These are phyloP conservation scores for Pseudeuparius sepicola DNA, from an alignment of 2,888 invertebrate genomes.

Conservation along the genomic window DNA sequence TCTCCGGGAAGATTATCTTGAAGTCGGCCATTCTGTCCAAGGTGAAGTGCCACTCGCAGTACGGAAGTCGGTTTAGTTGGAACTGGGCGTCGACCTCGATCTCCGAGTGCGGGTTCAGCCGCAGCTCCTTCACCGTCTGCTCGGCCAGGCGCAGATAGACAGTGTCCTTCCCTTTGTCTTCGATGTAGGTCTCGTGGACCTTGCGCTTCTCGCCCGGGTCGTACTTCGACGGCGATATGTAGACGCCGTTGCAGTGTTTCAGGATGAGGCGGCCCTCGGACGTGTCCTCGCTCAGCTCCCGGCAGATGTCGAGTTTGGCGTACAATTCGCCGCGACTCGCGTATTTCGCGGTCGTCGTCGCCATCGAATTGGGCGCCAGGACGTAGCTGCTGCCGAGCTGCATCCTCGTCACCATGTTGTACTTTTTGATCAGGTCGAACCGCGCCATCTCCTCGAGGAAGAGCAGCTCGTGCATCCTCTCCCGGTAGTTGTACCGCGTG, in stretches of 20 bases:
- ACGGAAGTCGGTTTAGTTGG: constrained; percentile 66
- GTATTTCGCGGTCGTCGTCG: constrained; percentile 64
- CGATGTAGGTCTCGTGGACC: constrained; percentile 64
- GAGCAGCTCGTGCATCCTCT: constrained; percentile 64
- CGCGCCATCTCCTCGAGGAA: constrained; percentile 71
- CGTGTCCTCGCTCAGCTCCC: constrained; percentile 72
- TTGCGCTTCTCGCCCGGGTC: constrained; percentile 33
- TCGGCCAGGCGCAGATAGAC: constrained; percentile 61
- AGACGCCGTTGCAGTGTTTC: constrained; percentile 63
- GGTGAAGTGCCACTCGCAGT: constrained; percentile 78
- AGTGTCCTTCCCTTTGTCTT: constrained; percentile 66
- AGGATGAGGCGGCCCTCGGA: constrained; percentile 69
- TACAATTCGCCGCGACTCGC: constrained; percentile 67
- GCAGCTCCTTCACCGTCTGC: constrained; percentile 36
- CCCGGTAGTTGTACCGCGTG: constrained; percentile 59
- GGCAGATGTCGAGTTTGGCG: constrained; percentile 59
- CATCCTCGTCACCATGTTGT: constrained; percentile 56
- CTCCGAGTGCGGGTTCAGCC: constrained; percentile 45
- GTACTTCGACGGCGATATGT: constrained; percentile 31
- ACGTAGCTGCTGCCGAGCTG: constrained; percentile 58
- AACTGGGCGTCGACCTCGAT: constrained; percentile 67
- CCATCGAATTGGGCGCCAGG: constrained; percentile 56
- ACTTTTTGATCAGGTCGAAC: constrained; percentile 53
- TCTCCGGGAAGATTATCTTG: constrained; percentile 55
- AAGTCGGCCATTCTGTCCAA: constrained; percentile 65